phyloP scores from a whole-genome alignment of 1,140 invertebrate genomes.

The Eubasilissa regina region DNA sequence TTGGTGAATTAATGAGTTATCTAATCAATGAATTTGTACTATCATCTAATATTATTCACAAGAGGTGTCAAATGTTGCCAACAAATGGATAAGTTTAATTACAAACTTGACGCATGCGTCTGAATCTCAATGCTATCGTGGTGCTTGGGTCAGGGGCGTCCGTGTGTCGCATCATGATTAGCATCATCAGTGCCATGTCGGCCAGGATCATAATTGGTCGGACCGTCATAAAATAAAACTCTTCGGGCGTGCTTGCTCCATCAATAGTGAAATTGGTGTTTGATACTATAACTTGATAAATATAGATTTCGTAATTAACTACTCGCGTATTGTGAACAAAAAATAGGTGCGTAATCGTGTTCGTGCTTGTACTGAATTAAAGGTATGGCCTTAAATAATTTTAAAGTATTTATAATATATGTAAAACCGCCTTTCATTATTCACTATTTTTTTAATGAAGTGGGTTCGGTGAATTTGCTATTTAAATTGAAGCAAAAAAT shows the following conservation, averaged over 20 bases:
- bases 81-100: constrained; percentile 16
- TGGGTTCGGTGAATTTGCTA: too few relatives aligned
- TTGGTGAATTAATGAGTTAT: too few relatives aligned
- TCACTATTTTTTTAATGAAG: too few relatives aligned
- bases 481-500: too few relatives aligned
- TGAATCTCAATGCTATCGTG: neutral
- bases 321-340: neutral
- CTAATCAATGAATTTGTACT: too few relatives aligned
- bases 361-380: too few relatives aligned
- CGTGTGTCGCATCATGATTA: constrained; percentile 8
- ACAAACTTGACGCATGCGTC: constrained; percentile 3
- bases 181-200: neutral
- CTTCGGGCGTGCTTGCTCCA: neutral
- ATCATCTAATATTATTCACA: too few relatives aligned
- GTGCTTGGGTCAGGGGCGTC: neutral
- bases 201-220: constrained; percentile 2
- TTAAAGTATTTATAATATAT: too few relatives aligned
- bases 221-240: neutral
- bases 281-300: neutral
- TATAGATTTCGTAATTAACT: neutral
- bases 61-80: constrained; percentile 2
- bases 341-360: too few relatives aligned
- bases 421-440: too few relatives aligned
- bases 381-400: too few relatives aligned
- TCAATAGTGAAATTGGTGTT: neutral